Base-by-base conservation (phyloP, 1,140 invertebrate genomes). In the Oryzaephilus surinamensis region DNA sequence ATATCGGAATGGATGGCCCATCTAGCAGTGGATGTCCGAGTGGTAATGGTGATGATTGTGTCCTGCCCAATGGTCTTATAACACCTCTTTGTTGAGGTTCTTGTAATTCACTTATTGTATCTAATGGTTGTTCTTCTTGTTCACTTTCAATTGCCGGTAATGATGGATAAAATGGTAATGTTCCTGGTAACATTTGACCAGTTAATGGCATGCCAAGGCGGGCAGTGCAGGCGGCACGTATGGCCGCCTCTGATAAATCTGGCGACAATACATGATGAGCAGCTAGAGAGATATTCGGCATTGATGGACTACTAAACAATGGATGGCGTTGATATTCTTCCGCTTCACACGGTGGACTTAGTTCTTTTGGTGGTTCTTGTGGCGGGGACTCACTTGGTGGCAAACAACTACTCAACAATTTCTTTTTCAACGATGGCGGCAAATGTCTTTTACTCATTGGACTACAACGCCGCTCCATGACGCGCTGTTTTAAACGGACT, bases 401-500 rank as follows among this genome's bases (percentile, higher is more conserved):
- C 40, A 59, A 38, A 35, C 60, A 60, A 21, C 56, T 56, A 39
- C 55, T 59, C 61, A 62, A 41, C 12, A 61, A 46, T 45, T 62
- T 62, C 53, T 62, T 62, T 41, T 85, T 92, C 73, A 76, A 72
- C 63, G 76, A 73, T 58, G 76, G 74, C 55, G 83, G 75, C 55
- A 75, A 69, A 62, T 86, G 85, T 52, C 88, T 74, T 50, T 87
- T 74, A 52, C 85, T 80, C 64, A 90, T 79, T 50, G 89, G 87
- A 62, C 86, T 89, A 55, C 77, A 76, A 60, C 87, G 77, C 48
- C 87, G 76, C 67, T 93, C 88, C 69, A 91, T 84, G 55, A 95
- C 85, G 63, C 90, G 84, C 70, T 93, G 88, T 75, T 96, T 96
- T 58, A 96, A 75, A 58, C 90, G 84, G 68, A 94, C 84, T 76